Conservation (phyloP, 1,140 invertebrate species). For the Drosophila tani region DNA sequence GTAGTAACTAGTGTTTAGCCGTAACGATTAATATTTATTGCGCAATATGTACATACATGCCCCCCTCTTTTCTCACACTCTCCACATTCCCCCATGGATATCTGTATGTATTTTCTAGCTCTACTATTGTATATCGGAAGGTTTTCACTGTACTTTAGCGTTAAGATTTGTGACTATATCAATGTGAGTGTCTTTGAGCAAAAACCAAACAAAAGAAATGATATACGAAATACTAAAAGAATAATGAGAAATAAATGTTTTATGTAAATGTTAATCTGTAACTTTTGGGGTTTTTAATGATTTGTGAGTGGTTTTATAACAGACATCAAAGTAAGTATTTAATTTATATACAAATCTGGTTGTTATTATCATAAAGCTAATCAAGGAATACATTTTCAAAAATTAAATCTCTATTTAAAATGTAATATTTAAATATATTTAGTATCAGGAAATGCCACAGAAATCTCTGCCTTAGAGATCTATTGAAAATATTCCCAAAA, state of each 20-base stretch:
- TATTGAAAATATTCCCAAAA: too few species aligned
- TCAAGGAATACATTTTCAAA: too few species aligned
- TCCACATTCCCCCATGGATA: constrained; percentile 35
- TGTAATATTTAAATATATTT: background rate
- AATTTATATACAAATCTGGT: too few species aligned
- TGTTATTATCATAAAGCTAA: too few species aligned
- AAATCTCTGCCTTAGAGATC: too few species aligned
- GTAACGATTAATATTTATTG: constrained; percentile 51
- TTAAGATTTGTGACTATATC: constrained; percentile 60
- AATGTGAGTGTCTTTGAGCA: constrained; percentile 77
- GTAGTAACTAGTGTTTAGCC: constrained; percentile 54
- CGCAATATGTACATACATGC: constrained; percentile 48
- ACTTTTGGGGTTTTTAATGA: background rate
- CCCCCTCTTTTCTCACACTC: constrained; percentile 15
- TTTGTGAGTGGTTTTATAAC: background rate
- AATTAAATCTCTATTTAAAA: too few species aligned
- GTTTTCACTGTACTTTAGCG: constrained; percentile 36
- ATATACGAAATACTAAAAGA: constrained; percentile 55
- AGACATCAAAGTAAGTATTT: constrained; percentile 3
- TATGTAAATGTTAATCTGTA: constrained; percentile 74
- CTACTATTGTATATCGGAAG: constrained; percentile 55
- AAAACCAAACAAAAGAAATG: constrained; percentile 46
- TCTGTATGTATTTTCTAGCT: constrained; percentile 36
- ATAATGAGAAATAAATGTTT: constrained; percentile 81
- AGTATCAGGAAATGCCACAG: too few species aligned